Evolutionary conservation across 2,113 vertebrate species (phyloP).

Genomic region (Serilophus lunatus): DNA sequence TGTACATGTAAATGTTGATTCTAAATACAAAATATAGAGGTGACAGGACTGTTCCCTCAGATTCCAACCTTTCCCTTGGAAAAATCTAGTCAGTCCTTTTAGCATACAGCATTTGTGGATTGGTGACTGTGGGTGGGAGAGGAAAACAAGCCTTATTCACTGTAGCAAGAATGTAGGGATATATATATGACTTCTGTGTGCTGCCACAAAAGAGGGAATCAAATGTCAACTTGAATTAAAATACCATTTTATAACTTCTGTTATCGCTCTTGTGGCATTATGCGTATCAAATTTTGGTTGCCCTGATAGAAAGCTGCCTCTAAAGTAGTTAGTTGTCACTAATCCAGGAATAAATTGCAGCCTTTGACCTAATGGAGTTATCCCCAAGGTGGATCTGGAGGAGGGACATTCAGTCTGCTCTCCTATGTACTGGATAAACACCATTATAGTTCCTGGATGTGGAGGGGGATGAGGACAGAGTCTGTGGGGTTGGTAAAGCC

Average conservation of each 20-base stretch:
- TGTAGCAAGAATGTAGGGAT: neutral
- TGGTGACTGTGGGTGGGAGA: neutral
- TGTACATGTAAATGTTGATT: neutral
- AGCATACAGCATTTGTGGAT: neutral
- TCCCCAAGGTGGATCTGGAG: neutral
- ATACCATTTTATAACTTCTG: rapidly evolving
- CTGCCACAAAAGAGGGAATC: neutral
- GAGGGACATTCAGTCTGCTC: neutral
- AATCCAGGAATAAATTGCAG: neutral
- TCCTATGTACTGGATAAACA: neutral
- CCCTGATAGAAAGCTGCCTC: neutral
- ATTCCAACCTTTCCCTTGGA: neutral
- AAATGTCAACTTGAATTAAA: neutral
- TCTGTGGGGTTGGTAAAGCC: neutral
- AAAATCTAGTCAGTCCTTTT: neutral
- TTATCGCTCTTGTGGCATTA: neutral
- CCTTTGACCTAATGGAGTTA: neutral
- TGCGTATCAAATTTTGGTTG: neutral
- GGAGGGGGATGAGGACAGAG: neutral
- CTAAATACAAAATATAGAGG: neutral
- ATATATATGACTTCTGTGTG: neutral
- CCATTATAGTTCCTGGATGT: neutral
- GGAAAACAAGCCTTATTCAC: neutral
- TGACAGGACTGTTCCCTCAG: neutral
- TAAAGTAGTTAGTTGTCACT: neutral